Evolutionary conservation across 2,113 vertebrate species (phyloP).

Genomic region (Passer montanus): DNA sequence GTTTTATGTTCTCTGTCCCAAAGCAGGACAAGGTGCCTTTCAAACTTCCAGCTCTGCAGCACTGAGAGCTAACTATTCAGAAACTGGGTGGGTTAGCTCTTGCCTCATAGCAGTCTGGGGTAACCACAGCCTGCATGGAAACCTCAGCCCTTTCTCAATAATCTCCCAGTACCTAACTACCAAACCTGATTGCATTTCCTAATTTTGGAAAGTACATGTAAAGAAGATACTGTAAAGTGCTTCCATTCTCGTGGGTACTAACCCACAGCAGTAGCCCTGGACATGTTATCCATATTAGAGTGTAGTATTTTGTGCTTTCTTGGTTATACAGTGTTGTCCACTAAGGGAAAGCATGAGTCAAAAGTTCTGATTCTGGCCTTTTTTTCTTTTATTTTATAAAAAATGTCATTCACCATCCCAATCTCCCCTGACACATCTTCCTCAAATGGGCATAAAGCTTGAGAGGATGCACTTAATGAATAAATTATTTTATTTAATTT

Average conservation of each 20-base stretch:
- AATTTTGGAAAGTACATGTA: not conserved
- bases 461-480: not conserved
- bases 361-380: not conserved
- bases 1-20: not conserved
- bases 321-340: not conserved
- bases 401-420: not conserved
- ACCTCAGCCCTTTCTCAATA: not conserved
- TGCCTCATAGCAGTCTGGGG: not conserved
- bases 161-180: not conserved
- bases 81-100: not conserved
- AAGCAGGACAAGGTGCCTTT: not conserved
- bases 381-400: not conserved
- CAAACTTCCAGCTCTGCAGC: not conserved
- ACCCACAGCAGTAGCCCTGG: not conserved
- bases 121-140: not conserved
- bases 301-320: not conserved
- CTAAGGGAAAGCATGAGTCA: not conserved
- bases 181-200: not conserved
- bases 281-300: not conserved
- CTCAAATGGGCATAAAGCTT: not conserved
- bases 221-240: not conserved
- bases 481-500: not conserved
- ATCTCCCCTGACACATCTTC: fast-evolving
- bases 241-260: not conserved
- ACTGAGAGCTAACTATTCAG: not conserved